phyloP scores from a whole-genome alignment of 2,888 invertebrate species.

The Rotaria magnacalcarata region DNA sequence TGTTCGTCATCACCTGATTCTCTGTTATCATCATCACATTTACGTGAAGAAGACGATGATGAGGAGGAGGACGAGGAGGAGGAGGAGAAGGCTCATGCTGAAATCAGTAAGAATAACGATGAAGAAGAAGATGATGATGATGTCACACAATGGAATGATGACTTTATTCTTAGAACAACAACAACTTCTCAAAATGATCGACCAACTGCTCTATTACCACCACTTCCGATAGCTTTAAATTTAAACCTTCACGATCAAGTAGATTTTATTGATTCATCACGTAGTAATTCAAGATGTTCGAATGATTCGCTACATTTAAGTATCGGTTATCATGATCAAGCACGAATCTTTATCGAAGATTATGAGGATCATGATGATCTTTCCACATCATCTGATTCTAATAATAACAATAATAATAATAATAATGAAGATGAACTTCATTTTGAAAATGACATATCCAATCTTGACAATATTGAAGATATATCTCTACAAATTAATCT shows the following conservation, averaged over 20 bases:
- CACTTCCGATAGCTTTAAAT: neutral
- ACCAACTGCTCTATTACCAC: neutral
- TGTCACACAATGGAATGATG: slow-evolving; percentile 22
- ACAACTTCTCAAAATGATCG: neutral
- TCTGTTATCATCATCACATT: neutral
- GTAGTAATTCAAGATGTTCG: neutral
- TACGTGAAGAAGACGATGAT: neutral
- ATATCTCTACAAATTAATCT: neutral
- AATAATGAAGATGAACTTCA: neutral
- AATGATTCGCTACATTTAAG: neutral
- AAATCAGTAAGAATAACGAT: too few relatives aligned
- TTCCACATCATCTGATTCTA: neutral
- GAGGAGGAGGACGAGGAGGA: neutral
- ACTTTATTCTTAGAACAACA: neutral
- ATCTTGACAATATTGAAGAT: neutral
- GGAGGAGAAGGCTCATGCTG: too few relatives aligned
- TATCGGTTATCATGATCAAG: neutral
- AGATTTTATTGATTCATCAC: neutral
- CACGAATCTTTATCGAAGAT: neutral
- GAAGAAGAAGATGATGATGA: slow-evolving; percentile 6
- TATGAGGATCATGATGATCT: neutral
- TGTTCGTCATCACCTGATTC: neutral
- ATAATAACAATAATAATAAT: neutral
- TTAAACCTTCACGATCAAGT: neutral
- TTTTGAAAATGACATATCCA: neutral